Base-by-base conservation (phyloP, 1,140 invertebrate genomes). In the Microplitis mediator region DNA sequence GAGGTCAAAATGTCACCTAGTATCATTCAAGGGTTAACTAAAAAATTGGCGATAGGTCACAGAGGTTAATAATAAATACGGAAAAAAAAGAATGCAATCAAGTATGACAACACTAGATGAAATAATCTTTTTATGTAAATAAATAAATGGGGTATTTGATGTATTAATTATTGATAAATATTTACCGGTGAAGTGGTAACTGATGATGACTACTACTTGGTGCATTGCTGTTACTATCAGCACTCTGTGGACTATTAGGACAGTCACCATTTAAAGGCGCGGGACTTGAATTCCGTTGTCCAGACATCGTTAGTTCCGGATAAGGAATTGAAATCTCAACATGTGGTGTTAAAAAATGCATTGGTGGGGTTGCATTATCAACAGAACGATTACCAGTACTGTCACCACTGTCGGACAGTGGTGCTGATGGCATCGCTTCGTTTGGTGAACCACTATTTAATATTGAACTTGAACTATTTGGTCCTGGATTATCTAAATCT, bases 311-410 rank as follows among this genome's bases (percentile, higher is more conserved):
- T 76, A 86, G 85, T 61, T 85, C 88, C 69, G 89, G 84, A 82
- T 95, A 94, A 69, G 93, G 91, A 90, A 95, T 94, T 45, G 94
- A 95, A 86, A 96, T 95, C 88, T 96, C 94, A 31, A 96, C 94
- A 78, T 96, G 94, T 11, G 94, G 94, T 45, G 94, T 95, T 16
- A 95, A 88, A 83, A 95, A 96, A 85, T 96, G 94, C 92, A 95
- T 95, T 0, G 94, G 94, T 1, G 94, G 93, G 54, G 94, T 95
- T 11, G 92, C 93, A 82, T 95, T 95, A 78, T 95, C 93, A 14
- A 92, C 90, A 0, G 93, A 94, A 72, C 93, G 87, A 75, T 92
- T 92, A 16, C 92, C 93, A 67, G 90, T 92, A 68, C 92, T 93
- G 70, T 95, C 93, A 0, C 93, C 93, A 74, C 93, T 94, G 75